Evolutionary conservation across 2,113 vertebrate genomes (phyloP).

Genomic region (Limnothrissa miodon): DNA sequence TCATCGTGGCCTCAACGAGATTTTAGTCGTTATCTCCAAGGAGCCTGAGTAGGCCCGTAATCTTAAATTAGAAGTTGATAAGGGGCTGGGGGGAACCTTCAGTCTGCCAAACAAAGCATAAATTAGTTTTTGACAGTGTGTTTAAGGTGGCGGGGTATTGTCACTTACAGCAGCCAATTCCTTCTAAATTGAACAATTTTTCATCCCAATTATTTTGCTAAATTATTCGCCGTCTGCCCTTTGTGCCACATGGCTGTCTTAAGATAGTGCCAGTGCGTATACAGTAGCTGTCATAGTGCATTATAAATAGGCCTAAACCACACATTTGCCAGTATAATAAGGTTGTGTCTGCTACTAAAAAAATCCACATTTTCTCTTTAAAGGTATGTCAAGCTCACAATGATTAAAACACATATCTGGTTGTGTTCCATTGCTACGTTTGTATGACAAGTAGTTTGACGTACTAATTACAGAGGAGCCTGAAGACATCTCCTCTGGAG

Average conservation of each 20-base stretch:
- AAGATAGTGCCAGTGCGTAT: constrained; percentile 13
- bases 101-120: constrained; percentile 11
- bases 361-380: neutral
- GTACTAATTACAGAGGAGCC: neutral
- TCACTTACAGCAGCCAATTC: constrained; percentile 53
- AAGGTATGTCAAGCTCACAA: neutral
- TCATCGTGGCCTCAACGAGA: neutral
- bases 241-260: constrained; percentile 36
- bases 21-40: constrained; percentile 3
- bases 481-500: neutral
- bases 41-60: neutral
- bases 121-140: constrained; percentile 40
- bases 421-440: neutral
- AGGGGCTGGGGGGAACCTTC: neutral
- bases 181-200: constrained; percentile 57
- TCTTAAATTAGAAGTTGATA: constrained; percentile 11
- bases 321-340: constrained; percentile 12
- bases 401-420: neutral
- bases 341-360: neutral
- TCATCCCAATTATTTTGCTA: constrained; percentile 52
- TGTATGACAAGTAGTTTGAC: neutral
- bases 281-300: neutral
- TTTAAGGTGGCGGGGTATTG: constrained; percentile 54
- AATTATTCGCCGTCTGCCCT: constrained; percentile 34
- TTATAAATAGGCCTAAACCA: neutral